Percentiles rank a stretch among this genome's conserved stretches.
phyloP scores from a whole-genome alignment of 1,140 invertebrate genomes.

The Stegodyphus dumicola region DNA sequence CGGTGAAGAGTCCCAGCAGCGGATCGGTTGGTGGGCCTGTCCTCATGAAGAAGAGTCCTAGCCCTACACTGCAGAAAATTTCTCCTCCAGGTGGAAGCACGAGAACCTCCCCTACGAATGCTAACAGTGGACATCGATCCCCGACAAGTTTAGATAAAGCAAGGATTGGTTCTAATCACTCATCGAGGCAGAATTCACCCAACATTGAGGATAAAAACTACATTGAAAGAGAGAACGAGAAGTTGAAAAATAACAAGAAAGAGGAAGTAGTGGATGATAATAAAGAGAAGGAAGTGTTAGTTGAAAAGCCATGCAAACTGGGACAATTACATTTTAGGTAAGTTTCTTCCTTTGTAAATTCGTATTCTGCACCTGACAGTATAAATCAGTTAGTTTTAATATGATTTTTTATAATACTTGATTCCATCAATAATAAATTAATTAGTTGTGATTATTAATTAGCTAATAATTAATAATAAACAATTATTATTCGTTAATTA shows the following conservation, averaged over 20 bases:
- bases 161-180: conserved; percentile 14
- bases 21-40: conserved; percentile 76
- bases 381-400: too few species aligned
- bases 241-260: conserved; percentile 67
- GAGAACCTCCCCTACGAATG: not conserved
- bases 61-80: conserved; percentile 77
- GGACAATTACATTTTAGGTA: conserved; percentile 84
- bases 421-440: too few species aligned
- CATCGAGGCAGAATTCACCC: conserved; percentile 37
- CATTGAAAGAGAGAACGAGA: conserved; percentile 70
- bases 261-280: conserved; percentile 72
- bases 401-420: too few species aligned
- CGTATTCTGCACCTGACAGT: too few species aligned
- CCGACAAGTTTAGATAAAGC: conserved; percentile 23
- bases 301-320: conserved; percentile 73
- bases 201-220: conserved; percentile 61
- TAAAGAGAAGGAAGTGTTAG: conserved; percentile 64
- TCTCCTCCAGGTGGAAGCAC: conserved; percentile 62
- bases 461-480: too few species aligned
- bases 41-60: conserved; percentile 84
- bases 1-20: conserved; percentile 76
- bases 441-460: too few species aligned
- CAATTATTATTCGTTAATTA: too few species aligned
- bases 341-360: not conserved
- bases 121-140: conserved; percentile 17